Base-by-base conservation (phyloP, 2,888 invertebrate species). In the Drosophila cracens region DNA sequence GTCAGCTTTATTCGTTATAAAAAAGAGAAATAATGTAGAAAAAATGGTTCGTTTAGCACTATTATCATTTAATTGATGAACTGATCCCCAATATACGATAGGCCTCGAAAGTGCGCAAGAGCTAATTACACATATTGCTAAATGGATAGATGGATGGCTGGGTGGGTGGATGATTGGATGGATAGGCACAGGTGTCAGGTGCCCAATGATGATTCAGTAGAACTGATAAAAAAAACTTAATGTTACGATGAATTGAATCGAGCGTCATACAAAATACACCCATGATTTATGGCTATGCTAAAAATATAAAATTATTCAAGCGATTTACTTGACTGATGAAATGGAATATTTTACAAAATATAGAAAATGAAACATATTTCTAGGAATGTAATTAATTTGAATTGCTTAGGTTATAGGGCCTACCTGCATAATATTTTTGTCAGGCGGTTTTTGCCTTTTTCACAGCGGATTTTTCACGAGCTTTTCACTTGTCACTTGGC, bases 161-260 rank as follows among this genome's bases (percentile, higher is more conserved):
- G 16, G 10, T 21, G 43, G 43, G n/a, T 56, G 18, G 29, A 13
- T n/a, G 8, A 29, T 10, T 51, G 27, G 43, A n/a, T n/a, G 13
- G 16, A 25, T 6, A 21, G 18, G 46, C 18, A 38, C 38, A 64
- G 62, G 31, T 53, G 58, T 27, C 68, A 69, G 64, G 64, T 64
- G 74, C 64, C 57, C 57, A 53, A 61, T 53, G 57, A n/a, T 57
- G 70, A 63, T 11, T 74, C 70, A 74, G 21, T 31, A 4, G 25
- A 25, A 59, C n/a, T 38, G 57, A 72, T 74, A 59, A 54, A 43
- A 31, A 18, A 21, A 21, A n/a, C 25, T 27, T 5, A 3, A 8
- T 40, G 21, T 31, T 57, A 6, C 16, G 43, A 21, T 10, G 18
- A 54, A 27, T 36, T 18, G 2, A 56, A 40, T 40, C 29, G 36